Evolutionary conservation across 2,888 invertebrate species (phyloP).

Genomic region (Coenonympha glycerion): DNA sequence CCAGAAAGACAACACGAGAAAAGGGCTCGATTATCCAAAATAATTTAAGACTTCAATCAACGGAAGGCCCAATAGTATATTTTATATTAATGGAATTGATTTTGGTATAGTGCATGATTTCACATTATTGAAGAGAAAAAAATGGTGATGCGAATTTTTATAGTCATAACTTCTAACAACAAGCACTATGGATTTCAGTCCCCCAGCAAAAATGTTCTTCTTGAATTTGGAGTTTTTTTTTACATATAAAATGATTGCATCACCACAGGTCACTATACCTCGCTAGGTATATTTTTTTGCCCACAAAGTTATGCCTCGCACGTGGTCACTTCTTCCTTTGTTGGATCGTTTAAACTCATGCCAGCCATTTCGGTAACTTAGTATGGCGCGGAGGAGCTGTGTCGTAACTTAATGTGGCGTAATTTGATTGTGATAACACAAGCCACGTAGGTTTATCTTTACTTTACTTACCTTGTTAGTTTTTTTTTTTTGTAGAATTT

Average conservation of each 20-base stretch:
- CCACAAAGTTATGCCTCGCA: slow-evolving; percentile 62
- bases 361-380: slow-evolving; percentile 58
- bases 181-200: no score
- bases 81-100: no score
- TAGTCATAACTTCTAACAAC: no score
- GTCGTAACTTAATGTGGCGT: slow-evolving; percentile 54
- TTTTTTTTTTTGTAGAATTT: slow-evolving; percentile 46
- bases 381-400: slow-evolving; percentile 51
- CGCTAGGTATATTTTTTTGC: slow-evolving; percentile 69
- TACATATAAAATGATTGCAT: slow-evolving; percentile 49
- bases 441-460: slow-evolving; percentile 34
- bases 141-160: no score
- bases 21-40: no score
- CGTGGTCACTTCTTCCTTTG: slow-evolving; percentile 68
- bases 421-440: slow-evolving; percentile 54
- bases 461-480: slow-evolving; percentile 26
- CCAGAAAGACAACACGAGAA: no score
- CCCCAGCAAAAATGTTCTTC: no score
- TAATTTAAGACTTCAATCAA: no score
- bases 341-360: slow-evolving; percentile 54
- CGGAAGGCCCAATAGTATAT: no score
- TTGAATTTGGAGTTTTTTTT: no score
- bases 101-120: no score
- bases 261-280: slow-evolving; percentile 70
- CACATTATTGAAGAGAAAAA: no score